Conservation (phyloP, 1,140 invertebrate genomes). For the Orius laevigatus region DNA sequence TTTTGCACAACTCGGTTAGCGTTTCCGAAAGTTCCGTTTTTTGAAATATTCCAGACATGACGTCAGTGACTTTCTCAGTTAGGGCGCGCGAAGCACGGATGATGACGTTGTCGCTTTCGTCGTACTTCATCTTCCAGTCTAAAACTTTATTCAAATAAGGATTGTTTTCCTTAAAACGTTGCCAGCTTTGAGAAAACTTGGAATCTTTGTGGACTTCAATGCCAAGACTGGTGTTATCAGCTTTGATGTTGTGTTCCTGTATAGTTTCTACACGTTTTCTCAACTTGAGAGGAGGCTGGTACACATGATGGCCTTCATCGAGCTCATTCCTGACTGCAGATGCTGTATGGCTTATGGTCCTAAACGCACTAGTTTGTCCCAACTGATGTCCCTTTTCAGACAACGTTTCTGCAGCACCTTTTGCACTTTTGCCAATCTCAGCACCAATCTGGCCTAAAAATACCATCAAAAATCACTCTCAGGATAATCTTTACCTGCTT, state of each 20-base stretch:
- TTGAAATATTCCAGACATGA: slow-evolving; percentile 81
- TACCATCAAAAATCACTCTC: neutral
- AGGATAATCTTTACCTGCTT: slow-evolving; percentile 44
- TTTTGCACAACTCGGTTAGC: slow-evolving; percentile 92
- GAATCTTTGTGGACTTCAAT: slow-evolving; percentile 96
- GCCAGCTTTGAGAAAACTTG: slow-evolving; percentile 91
- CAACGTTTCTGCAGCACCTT: slow-evolving; percentile 69
- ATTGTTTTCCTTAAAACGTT: slow-evolving; percentile 96
- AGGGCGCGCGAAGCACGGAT: slow-evolving; percentile 75
- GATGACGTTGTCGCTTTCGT: slow-evolving; percentile 94
- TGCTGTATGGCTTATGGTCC: slow-evolving; percentile 79
- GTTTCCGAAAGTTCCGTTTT: slow-evolving; percentile 95
- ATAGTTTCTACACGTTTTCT: slow-evolving; percentile 48
- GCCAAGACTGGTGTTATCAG: slow-evolving; percentile 70
- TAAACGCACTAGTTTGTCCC: slow-evolving; percentile 74
- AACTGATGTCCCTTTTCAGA: slow-evolving; percentile 74
- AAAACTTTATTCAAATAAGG: slow-evolving; percentile 90
- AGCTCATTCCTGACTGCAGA: slow-evolving; percentile 84
- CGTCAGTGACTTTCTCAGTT: slow-evolving; percentile 78
- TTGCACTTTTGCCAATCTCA: slow-evolving; percentile 77
- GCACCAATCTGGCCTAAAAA: slow-evolving; percentile 46
- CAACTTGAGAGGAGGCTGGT: slow-evolving; percentile 48
- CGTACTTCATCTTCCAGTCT: slow-evolving; percentile 95
- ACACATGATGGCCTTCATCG: slow-evolving; percentile 52
- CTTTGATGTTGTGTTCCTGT: slow-evolving; percentile 42